These are phyloP conservation scores for Emys orbicularis DNA, from an alignment of 2,797 vertebrate genomes.

Conservation along the genomic window DNA sequence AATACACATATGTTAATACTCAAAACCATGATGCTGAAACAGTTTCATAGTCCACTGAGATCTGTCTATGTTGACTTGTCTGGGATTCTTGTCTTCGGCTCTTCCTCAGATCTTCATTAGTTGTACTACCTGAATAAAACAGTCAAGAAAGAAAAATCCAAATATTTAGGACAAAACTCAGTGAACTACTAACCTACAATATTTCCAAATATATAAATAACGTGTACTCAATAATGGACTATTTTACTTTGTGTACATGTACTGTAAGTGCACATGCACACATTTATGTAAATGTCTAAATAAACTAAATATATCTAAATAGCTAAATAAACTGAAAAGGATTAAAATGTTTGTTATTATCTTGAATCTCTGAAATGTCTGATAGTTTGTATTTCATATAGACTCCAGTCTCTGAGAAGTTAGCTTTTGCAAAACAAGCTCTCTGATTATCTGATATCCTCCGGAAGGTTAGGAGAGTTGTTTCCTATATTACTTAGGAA, in stretches of 20 bases:
- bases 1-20: neutral
- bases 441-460: slow-evolving; percentile 96
- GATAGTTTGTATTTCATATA: slow-evolving; percentile 80
- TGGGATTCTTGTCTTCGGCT: neutral
- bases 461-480: slow-evolving; percentile 95
- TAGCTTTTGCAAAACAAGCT: slow-evolving; percentile 84
- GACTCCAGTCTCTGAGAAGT: slow-evolving; percentile 82
- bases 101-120: neutral
- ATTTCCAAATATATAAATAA: neutral
- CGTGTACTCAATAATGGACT: neutral
- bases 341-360: slow-evolving; percentile 74
- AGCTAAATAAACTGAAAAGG: slow-evolving; percentile 70
- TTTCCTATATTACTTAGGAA: slow-evolving; percentile 97
- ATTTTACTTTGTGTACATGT: slow-evolving; percentile 1
- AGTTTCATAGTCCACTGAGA: neutral
- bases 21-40: neutral
- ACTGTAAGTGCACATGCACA: neutral
- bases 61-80: neutral
- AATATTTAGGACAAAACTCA: neutral
- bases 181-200: neutral
- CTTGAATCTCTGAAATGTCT: slow-evolving; percentile 75
- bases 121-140: neutral
- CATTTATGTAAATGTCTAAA: neutral
- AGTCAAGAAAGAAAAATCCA: neutral
- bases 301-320: neutral